These are phyloP conservation scores for Synanthedon myopaeformis DNA, from an alignment of 2,888 invertebrate genomes.

Conservation along the genomic window DNA sequence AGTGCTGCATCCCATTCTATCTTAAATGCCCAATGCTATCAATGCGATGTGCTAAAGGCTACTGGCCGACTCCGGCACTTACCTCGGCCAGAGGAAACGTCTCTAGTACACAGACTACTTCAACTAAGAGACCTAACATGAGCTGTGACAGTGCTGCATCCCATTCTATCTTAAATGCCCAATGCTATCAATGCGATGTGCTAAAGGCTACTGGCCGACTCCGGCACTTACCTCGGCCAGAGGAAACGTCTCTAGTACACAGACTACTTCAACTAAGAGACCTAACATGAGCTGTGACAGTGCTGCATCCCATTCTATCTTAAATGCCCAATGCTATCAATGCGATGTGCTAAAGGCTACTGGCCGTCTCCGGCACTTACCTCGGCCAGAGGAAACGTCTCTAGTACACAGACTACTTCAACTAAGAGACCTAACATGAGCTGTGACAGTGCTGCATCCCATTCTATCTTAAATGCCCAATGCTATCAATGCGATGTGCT, in stretches of 20 bases:
- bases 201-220: background rate
- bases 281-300: too few species aligned
- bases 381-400: constrained; percentile 67
- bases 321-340: constrained; percentile 73
- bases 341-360: constrained; percentile 87
- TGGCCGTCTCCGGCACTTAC: constrained; percentile 83
- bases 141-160: too few species aligned
- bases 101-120: background rate
- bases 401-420: background rate
- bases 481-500: background rate
- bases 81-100: constrained; percentile 71
- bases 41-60: too few species aligned
- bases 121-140: too few species aligned
- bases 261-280: background rate
- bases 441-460: too few species aligned
- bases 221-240: background rate
- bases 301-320: too few species aligned
- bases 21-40: too few species aligned
- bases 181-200: background rate
- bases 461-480: too few species aligned
- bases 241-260: background rate
- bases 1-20: too few species aligned
- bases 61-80: constrained; percentile 82
- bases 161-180: too few species aligned
- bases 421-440: too few species aligned